Conservation (phyloP, 2,113 vertebrate species). For the Upupa epops region DNA sequence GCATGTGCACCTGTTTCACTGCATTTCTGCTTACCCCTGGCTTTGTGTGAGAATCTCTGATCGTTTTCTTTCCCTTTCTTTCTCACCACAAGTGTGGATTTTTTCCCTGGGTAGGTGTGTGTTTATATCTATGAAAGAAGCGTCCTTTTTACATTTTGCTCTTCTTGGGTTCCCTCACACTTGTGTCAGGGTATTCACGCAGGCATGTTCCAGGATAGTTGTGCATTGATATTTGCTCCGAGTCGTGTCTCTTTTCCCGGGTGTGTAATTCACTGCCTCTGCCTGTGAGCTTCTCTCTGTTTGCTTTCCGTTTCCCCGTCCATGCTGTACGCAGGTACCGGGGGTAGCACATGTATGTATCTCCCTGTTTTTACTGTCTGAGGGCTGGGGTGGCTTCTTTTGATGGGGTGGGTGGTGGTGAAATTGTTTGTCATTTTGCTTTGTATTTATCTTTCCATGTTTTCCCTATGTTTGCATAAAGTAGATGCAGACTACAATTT, state of each 20-base stretch:
- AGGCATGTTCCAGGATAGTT: background rate
- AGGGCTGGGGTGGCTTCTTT: background rate
- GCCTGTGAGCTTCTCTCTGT: background rate
- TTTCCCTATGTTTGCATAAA: conserved; percentile 83
- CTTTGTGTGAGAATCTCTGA: background rate
- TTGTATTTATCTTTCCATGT: conserved; percentile 71
- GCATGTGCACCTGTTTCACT: conserved; percentile 25
- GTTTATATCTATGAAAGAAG: background rate
- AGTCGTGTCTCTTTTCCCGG: background rate
- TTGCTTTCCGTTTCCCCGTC: background rate
- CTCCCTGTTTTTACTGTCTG: conserved; percentile 15
- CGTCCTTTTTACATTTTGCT: background rate
- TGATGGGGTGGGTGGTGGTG: background rate
- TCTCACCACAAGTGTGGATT: background rate
- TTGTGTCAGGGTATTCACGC: background rate
- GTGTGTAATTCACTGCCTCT: conserved; percentile 28
- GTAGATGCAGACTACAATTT: conserved; percentile 82
- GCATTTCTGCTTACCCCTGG: background rate
- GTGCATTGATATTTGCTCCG: background rate
- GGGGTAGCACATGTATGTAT: conserved; percentile 36
- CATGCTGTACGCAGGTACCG: conserved; percentile 18
- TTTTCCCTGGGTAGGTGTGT: background rate
- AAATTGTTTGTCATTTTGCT: conserved; percentile 71
- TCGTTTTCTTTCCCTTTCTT: background rate
- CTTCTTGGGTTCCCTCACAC: background rate